These are phyloP conservation scores for Berghia stephanieae DNA, from an alignment of 1,140 invertebrate species.

Conservation along the genomic window DNA sequence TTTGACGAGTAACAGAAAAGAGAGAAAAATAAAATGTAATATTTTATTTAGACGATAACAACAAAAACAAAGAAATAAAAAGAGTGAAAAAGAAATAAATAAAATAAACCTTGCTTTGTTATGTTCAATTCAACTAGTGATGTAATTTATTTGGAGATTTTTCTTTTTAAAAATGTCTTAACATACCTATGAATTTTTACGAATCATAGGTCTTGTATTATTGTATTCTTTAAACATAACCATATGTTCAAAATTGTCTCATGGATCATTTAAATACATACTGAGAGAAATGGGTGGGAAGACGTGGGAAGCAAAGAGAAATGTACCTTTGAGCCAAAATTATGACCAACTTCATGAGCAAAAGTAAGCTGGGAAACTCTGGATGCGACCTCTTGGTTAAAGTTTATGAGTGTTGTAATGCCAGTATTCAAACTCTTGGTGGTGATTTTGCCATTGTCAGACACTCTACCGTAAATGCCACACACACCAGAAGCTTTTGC, in stretches of 20 bases:
- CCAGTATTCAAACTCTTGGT: slow-evolving; percentile 91
- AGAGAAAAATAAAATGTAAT: background rate
- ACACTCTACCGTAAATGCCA: slow-evolving; percentile 79
- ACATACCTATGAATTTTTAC: no score
- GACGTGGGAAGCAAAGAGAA: background rate
- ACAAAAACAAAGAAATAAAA: background rate
- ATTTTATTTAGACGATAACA: background rate
- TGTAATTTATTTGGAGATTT: no score
- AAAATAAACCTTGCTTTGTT: no score
- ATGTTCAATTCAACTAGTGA: no score
- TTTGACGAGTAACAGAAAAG: background rate
- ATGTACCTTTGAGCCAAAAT: slow-evolving; percentile 86
- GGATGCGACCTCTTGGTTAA: slow-evolving; percentile 90
- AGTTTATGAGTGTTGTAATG: slow-evolving; percentile 99
- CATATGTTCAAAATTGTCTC: background rate
- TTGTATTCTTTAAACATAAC: no score
- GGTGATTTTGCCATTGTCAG: slow-evolving; percentile 37
- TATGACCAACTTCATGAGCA: slow-evolving; percentile 99
- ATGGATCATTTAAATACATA: background rate
- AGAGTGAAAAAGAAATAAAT: background rate
- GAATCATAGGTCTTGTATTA: no score
- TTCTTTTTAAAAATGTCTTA: no score
- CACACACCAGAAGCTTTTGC: slow-evolving; percentile 80
- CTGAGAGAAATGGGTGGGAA: background rate
- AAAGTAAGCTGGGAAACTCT: slow-evolving; percentile 97